Evolutionary conservation across 1,140 invertebrate genomes (phyloP).

Genomic region (Cyphomyrmex costatus): DNA sequence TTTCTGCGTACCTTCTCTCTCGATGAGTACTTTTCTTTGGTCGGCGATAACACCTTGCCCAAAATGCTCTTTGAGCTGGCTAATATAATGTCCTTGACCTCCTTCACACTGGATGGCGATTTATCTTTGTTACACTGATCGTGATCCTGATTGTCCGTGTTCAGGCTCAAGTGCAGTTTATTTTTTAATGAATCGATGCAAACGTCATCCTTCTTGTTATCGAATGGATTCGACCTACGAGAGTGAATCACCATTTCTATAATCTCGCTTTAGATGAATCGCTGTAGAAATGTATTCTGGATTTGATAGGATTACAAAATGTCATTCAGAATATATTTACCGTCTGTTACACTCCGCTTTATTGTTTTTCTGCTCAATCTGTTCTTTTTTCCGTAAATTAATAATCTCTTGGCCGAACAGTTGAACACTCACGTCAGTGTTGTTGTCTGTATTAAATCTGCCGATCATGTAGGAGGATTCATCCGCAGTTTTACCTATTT

Average conservation of each 20-base stretch:
- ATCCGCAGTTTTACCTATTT: conserved; percentile 91
- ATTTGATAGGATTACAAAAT: not conserved
- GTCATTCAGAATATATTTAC: conserved; percentile 71
- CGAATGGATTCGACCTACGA: conserved; percentile 85
- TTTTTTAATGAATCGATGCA: conserved; percentile 84
- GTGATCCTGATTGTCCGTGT: conserved; percentile 83
- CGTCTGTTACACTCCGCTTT: conserved; percentile 84
- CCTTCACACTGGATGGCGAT: conserved; percentile 88
- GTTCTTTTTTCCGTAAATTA: conserved; percentile 88
- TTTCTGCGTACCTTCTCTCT: conserved; percentile 83
- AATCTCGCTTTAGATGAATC: not conserved
- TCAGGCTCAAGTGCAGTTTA: conserved; percentile 84
- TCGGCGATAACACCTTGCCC: conserved; percentile 93
- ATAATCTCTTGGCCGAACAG: conserved; percentile 91
- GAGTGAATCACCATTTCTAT: not conserved
- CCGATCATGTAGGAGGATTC: conserved; percentile 96
- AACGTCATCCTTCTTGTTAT: conserved; percentile 84
- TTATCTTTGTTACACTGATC: conserved; percentile 84
- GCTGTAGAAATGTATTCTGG: not conserved
- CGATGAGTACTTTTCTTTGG: conserved; percentile 89
- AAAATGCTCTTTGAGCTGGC: conserved; percentile 92
- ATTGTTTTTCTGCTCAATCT: conserved; percentile 83
- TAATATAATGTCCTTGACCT: conserved; percentile 92
- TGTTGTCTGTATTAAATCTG: conserved; percentile 92
- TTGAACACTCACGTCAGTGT: conserved; percentile 91